Conservation (phyloP, 1,140 invertebrate genomes). For the Monomorium pharaonis region DNA sequence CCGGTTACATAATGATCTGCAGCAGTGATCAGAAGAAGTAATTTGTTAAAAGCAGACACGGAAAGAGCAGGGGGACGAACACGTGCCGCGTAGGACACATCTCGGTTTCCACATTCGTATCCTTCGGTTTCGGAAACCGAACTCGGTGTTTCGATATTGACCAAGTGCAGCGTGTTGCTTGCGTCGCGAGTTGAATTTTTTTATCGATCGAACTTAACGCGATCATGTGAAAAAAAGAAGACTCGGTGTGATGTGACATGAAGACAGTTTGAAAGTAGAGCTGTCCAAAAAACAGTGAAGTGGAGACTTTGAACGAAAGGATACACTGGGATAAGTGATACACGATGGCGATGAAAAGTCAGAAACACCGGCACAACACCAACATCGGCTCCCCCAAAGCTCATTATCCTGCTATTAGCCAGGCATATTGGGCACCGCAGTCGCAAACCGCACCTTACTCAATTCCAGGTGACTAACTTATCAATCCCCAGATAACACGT, state of each 20-base stretch:
- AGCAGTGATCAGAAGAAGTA: background rate
- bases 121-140: too few species aligned
- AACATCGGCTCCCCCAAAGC: slow-evolving; percentile 74
- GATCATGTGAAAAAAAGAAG: background rate
- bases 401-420: slow-evolving; percentile 91
- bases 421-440: slow-evolving; percentile 92
- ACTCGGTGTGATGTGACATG: background rate
- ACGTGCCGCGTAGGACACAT: background rate
- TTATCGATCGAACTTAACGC: background rate
- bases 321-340: slow-evolving; percentile 11
- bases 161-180: background rate
- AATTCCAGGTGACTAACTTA: slow-evolving; percentile 88
- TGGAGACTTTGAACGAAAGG: background rate
- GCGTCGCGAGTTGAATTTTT: background rate
- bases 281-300: background rate
- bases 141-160: background rate
- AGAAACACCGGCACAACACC: slow-evolving; percentile 75
- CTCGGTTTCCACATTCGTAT: background rate
- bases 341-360: slow-evolving; percentile 83
- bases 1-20: slow-evolving; percentile 28
- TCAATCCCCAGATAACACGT: slow-evolving; percentile 33
- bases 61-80: background rate
- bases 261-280: background rate
- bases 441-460: slow-evolving; percentile 90
- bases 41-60: background rate